Evolutionary conservation across 2,888 invertebrate genomes (phyloP), one percentile per base, ranked within the genome.

Genomic region (Patella ulyssiponensis): DNA sequence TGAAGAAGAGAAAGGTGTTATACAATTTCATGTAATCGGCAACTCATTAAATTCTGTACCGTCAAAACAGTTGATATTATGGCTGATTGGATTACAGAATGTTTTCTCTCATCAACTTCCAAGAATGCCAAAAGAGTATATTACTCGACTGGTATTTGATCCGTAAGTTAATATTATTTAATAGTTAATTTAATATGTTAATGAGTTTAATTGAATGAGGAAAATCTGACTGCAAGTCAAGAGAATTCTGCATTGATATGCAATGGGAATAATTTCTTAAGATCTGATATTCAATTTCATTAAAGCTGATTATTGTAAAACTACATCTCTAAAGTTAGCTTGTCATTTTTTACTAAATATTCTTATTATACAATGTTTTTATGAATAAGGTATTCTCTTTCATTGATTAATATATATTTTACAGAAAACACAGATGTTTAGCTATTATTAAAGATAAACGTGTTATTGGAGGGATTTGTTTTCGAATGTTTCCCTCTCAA

Each of bases 381-480:
- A 44, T 44, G 7, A 44, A 44, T 44, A 44, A 44, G 1, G 3
- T 44, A 7, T 44, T 9, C 44, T 44, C 44, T 7, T 44, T 44
- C 1, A 44, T 44, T 44, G 9, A 44, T 44, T 44, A 7, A 44
- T 44, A 44, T 44, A 9, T 74, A 76, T 71, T 71, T 80, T 82
- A 12, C 84, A 92, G 92, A 79, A 98, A 98, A 92, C 98, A 98
- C 93, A 96, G 96, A 90, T 98, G 97, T 0, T 91, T 98, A 79
- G 97, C 97, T 0, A 92, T 98, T 5, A 95, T 98, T 58, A 98
- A 98, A 91, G 90, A 91, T 79, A 89, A 89, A 78, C 94, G 96
- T 83, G 98, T 98, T 0, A 98, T 99, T 79, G 99, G 99, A 1
- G 99, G 99, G 0, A 98, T 99, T 85, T 99, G 98, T 90, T 99